These are phyloP conservation scores for Danio tinwini DNA, from an alignment of 2,797 vertebrate genomes.

Conservation along the genomic window DNA sequence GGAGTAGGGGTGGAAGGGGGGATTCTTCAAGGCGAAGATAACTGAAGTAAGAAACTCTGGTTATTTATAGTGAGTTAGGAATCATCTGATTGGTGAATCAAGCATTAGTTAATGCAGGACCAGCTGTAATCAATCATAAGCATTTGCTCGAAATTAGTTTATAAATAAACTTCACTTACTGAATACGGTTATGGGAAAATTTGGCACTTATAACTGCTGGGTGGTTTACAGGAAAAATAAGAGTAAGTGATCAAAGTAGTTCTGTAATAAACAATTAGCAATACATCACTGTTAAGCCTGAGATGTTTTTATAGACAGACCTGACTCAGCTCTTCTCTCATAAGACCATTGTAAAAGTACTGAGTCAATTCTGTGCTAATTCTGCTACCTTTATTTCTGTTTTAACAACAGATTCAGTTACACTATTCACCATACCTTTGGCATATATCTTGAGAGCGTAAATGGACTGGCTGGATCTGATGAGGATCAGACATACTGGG, in stretches of 20 bases:
- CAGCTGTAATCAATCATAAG: too few species aligned
- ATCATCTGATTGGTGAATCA: too few species aligned
- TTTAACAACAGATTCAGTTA: slow-evolving; percentile 24
- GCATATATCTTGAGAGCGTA: slow-evolving; percentile 70
- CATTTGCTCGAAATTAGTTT: too few species aligned
- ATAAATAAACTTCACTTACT: background rate
- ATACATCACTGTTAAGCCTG: background rate
- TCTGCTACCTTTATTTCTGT: background rate
- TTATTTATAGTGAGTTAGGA: too few species aligned
- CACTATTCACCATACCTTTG: slow-evolving; percentile 65
- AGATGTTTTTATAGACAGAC: background rate
- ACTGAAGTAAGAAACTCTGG: too few species aligned
- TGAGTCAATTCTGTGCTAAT: background rate
- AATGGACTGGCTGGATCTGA: slow-evolving; percentile 70
- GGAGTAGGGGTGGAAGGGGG: too few species aligned
- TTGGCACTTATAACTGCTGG: background rate
- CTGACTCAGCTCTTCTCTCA: background rate
- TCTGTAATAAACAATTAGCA: background rate
- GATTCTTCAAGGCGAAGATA: too few species aligned
- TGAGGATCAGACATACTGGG: slow-evolving; percentile 71
- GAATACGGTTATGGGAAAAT: background rate
- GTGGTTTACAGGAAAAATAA: too few species aligned
- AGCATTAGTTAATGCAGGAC: too few species aligned
- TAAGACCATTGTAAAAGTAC: background rate
- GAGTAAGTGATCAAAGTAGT: background rate